Base-by-base conservation (phyloP, 2,113 vertebrate genomes). In the Morphnarchus princeps region DNA sequence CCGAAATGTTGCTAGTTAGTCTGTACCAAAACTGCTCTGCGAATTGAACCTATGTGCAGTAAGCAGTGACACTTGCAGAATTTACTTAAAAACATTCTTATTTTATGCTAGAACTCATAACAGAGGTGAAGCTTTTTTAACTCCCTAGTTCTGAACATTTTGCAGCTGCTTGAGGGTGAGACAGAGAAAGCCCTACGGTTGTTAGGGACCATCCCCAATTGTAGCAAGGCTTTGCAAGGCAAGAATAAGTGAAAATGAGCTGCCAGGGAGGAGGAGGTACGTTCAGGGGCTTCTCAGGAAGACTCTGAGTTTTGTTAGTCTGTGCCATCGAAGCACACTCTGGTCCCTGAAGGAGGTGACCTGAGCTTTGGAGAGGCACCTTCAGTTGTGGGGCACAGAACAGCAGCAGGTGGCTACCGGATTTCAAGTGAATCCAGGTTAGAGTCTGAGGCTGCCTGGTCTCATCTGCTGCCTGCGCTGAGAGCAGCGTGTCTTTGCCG, bases 401-500 rank as follows among this genome's bases (percentile, higher is more conserved):
- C 16, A 40, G 42, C 24, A 49, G 36, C 17, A 3, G 26, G 32
- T 18, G 36, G 50, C 31, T 28, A 2, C 42, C 0, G 5, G 19
- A 14, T 17, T n/a, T 50, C 9, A 32, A 0, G 9, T 10, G 62
- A 25, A 16, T 11, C 63, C 2, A 1, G 22, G 8, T 10, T 8
- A 12, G 47, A 43, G 47, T 62, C 32, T 6, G 47, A 13, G 16
- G 62, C 45, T 40, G 54, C 62, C 40, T 8, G 31, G 13, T 11
- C 31, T 21, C 16, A 2, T 8, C 22, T 1, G 6, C 34, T 7
- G 25, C 2, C 7, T 12, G 34, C 2, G 6, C 34, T 2, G 26
- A 8, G 45, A 43, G 58, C 10, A 2, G 43, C 0, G 3, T 6
- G 11, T 9, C 49, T 34, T 3, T 26, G 36, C 32, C 0, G 3